phyloP scores from a whole-genome alignment of 64 coral and sea anemone species.

The Pocillopora verrucosa region DNA sequence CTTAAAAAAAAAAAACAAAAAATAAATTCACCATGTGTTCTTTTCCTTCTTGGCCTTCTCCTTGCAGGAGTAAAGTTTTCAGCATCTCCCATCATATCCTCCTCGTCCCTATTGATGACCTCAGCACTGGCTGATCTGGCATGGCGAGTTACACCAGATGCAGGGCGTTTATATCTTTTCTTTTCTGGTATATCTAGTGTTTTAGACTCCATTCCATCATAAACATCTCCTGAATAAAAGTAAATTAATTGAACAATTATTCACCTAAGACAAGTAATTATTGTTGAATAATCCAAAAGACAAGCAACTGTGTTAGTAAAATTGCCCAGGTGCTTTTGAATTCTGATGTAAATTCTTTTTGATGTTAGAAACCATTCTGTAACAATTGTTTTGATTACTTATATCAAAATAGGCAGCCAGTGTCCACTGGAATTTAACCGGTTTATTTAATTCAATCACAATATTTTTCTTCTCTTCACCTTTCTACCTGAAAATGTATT shows the following conservation, averaged over 20 bases:
- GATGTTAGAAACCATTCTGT: too few relatives aligned
- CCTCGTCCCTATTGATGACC: constrained; percentile 67
- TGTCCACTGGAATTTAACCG: too few relatives aligned
- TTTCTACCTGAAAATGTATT: too few relatives aligned
- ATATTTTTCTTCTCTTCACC: too few relatives aligned
- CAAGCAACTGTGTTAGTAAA: neutral
- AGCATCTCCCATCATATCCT: constrained; percentile 44
- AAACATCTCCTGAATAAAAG: constrained; percentile 35
- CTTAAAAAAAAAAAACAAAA: neutral
- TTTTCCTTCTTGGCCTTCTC: constrained; percentile 74
- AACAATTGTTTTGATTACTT: too few relatives aligned
- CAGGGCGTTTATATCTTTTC: constrained; percentile 74
- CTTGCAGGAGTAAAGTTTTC: constrained; percentile 78
- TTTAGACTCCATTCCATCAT: constrained; percentile 49
- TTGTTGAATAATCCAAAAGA: neutral
- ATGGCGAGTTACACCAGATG: constrained; percentile 57
- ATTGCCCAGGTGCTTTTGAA: too few relatives aligned
- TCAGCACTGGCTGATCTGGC: constrained; percentile 92
- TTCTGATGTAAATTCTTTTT: too few relatives aligned
- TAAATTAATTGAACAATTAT: neutral
- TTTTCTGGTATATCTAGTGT: constrained; percentile 66
- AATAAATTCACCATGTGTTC: constrained; percentile 58
- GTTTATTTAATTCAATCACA: too few relatives aligned
- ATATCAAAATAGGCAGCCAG: too few relatives aligned
- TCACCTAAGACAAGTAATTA: neutral